Conservation (phyloP, 2,113 vertebrate species). For the Microtus richardsoni region DNA sequence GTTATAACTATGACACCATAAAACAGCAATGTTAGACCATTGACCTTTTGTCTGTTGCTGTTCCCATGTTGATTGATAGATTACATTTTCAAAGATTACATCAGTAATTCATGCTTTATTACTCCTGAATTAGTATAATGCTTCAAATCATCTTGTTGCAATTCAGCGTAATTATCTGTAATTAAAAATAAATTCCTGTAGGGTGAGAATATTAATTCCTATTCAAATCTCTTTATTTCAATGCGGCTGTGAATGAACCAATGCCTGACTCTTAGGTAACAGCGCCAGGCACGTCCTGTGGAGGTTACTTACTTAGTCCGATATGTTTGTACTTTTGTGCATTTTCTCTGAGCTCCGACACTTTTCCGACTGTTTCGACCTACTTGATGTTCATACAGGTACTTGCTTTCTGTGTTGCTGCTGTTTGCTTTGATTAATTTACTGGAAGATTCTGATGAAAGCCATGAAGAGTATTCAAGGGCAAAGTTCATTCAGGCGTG, state of each 20-base stretch:
- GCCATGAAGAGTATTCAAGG: background rate
- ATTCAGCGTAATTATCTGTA: slow-evolving; percentile 71
- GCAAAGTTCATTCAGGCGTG: background rate
- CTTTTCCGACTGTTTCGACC: background rate
- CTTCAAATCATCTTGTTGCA: slow-evolving; percentile 72
- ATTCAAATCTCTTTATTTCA: slow-evolving; percentile 59
- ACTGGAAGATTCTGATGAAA: background rate
- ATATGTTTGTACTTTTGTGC: background rate
- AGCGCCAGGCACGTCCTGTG: background rate
- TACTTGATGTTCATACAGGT: background rate
- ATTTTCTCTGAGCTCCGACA: background rate
- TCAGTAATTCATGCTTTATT: slow-evolving; percentile 65
- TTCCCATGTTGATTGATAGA: slow-evolving; percentile 69
- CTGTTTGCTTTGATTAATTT: background rate
- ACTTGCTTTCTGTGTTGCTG: background rate
- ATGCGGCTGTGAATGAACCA: background rate
- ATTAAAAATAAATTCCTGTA: slow-evolving; percentile 76
- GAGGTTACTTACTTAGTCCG: background rate
- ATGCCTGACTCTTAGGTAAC: background rate
- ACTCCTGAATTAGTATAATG: slow-evolving; percentile 55
- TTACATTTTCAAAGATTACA: slow-evolving; percentile 69
- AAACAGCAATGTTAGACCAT: slow-evolving; percentile 71
- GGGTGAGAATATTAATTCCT: slow-evolving; percentile 57
- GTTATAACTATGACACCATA: slow-evolving; percentile 70
- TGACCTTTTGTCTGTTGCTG: slow-evolving; percentile 76